Base-by-base conservation (phyloP, 1,140 invertebrate genomes). In the Saccostrea glomerata region DNA sequence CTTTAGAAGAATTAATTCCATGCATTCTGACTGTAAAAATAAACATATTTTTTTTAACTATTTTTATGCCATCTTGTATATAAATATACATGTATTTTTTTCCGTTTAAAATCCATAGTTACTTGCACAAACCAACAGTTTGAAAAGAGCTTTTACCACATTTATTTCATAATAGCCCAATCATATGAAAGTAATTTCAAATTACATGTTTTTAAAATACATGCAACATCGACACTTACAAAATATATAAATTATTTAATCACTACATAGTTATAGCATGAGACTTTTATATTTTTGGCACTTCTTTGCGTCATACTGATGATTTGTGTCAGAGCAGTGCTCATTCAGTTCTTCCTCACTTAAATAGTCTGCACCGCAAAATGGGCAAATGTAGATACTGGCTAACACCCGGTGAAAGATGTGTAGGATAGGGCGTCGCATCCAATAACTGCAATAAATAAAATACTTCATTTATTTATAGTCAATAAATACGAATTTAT, bases 151-250 rank as follows among this genome's bases (percentile, higher is more conserved):
- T n/a, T 70, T 70, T 20, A 70, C 2, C 63, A 70, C 23, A 70
- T 70, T 70, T 70, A 70, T 70, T 70, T 70, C 63, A 70, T 70
- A 7, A 70, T 70, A n/a, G 17, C 63, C 63, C n/a, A 70, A 70
- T 70, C 63, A 15, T 11, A n/a, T 11, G n/a, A 70, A 70, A 70
- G 23, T n/a, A 7, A 70, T n/a, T 1, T 1, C 13, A 70, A n/a
- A 70, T n/a, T n/a, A n/a, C n/a, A n/a, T n/a, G n/a, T n/a, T n/a
- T n/a, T n/a, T n/a, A 70, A n/a, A 15, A 7, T 20, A n/a, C 1
- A 23, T 20, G n/a, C 63, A 15, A 70, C n/a, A 20, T 70, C 13
- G 17, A 20, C 63, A 23, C 17, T 7, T n/a, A 70, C 11, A 23
- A 20, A 17, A 12, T 12, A 11, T 20, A 11, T 66, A 15, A 66